Percentiles rank a stretch among this genome's conserved stretches.
Conservation (phyloP, 2,888 invertebrate species). For the Lochmaea crataegi region DNA sequence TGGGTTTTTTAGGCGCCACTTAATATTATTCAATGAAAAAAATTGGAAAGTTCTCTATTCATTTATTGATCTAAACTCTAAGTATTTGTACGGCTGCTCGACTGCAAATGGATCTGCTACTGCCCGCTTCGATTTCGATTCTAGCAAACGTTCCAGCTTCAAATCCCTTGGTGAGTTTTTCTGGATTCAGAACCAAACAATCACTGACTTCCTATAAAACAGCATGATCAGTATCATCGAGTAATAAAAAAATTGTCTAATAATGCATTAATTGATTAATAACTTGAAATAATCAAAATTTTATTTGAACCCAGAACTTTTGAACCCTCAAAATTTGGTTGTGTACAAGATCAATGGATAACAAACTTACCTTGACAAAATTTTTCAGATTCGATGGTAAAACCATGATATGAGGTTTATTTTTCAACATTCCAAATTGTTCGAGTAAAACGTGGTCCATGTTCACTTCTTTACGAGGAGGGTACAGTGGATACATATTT, state of each 20-base stretch:
- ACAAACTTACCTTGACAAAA: slow-evolving; percentile 77
- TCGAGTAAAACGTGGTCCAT: slow-evolving; percentile 80
- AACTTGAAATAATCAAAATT: no score
- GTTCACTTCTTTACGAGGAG: slow-evolving; percentile 74
- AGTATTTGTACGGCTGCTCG: slow-evolving; percentile 49
- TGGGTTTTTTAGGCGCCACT: no score
- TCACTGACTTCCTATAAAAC: slow-evolving; percentile 79
- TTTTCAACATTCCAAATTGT: slow-evolving; percentile 76
- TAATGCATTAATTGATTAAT: not conserved
- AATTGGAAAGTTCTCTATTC: not conserved
- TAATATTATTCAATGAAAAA: no score
- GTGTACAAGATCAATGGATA: no score
- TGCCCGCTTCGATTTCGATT: slow-evolving; percentile 67
- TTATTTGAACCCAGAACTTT: no score
- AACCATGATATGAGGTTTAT: slow-evolving; percentile 84
- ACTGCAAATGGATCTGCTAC: slow-evolving; percentile 45
- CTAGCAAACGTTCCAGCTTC: slow-evolving; percentile 83
- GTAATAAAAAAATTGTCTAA: not conserved
- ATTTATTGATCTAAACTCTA: slow-evolving; percentile 41
- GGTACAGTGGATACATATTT: slow-evolving; percentile 85
- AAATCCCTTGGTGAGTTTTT: slow-evolving; percentile 79
- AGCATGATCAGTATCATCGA: not conserved
- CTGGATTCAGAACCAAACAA: slow-evolving; percentile 88
- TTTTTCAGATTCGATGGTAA: slow-evolving; percentile 87
- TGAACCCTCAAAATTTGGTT: not conserved